These are phyloP conservation scores for Toxotes chatareus DNA, from an alignment of 2,113 vertebrate genomes.

Conservation along the genomic window DNA sequence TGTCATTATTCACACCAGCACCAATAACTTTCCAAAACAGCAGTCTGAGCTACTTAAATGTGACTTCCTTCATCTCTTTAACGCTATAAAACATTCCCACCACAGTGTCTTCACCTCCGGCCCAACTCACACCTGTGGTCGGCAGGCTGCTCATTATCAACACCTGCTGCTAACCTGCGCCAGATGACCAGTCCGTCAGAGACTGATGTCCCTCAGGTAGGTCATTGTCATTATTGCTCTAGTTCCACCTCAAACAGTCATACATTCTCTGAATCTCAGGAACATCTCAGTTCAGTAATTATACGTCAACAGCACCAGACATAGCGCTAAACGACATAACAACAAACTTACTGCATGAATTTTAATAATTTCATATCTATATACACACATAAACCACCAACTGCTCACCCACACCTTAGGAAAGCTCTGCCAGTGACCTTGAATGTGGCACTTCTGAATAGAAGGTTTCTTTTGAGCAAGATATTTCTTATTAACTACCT, in stretches of 20 bases:
- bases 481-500: too few relatives aligned
- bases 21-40: too few relatives aligned
- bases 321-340: background rate
- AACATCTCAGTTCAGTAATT: background rate
- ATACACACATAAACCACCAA: background rate
- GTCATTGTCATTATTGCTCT: too few relatives aligned
- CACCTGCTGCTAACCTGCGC: background rate
- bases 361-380: background rate
- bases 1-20: too few relatives aligned
- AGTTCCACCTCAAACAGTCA: background rate
- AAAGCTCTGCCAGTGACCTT: background rate
- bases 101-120: background rate
- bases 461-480: background rate
- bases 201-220: background rate
- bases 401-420: background rate
- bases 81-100: background rate
- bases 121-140: background rate
- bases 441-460: background rate
- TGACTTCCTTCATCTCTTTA: too few relatives aligned
- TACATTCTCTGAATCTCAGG: background rate
- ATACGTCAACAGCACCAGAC: background rate
- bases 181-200: too few relatives aligned
- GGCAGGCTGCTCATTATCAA: background rate
- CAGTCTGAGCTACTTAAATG: too few relatives aligned
- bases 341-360: background rate